A percentile compares a stretch with the other conserved stretches of the same genome.
These are phyloP conservation scores for Esox niger DNA, from an alignment of 2,113 vertebrate genomes.

Conservation along the genomic window DNA sequence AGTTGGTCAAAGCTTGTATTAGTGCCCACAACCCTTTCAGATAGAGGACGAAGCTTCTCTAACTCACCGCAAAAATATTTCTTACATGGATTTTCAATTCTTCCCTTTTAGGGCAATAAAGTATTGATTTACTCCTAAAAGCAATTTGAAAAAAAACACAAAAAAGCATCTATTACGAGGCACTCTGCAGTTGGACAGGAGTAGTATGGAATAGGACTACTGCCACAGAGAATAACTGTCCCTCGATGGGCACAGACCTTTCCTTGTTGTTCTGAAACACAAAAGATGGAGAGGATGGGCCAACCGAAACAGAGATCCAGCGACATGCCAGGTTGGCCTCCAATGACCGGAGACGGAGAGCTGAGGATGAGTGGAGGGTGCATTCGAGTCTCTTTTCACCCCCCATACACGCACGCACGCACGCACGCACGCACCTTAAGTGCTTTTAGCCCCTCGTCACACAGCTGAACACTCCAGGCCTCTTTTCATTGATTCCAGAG, in stretches of 20 bases:
- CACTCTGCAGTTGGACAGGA: too few relatives aligned
- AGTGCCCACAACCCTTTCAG: too few relatives aligned
- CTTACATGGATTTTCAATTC: too few relatives aligned
- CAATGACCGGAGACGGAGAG: neutral
- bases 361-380: neutral
- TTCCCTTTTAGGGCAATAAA: neutral
- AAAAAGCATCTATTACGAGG: too few relatives aligned
- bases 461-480: neutral
- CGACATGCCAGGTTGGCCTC: neutral
- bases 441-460: neutral
- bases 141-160: too few relatives aligned
- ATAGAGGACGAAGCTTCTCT: neutral
- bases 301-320: neutral
- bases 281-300: neutral
- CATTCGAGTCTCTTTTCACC: neutral
- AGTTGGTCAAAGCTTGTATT: too few relatives aligned
- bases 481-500: too few relatives aligned
- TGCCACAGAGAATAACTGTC: neutral
- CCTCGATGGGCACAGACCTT: conserved; percentile 7
- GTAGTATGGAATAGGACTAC: neutral
- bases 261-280: conserved; percentile 10
- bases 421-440: neutral
- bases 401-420: neutral
- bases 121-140: conserved; percentile 1
- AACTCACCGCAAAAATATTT: neutral